Percentiles rank a stretch among this genome's conserved stretches.
Conservation (phyloP, 2,797 vertebrate species). For the Phataginus tetradactyla region DNA sequence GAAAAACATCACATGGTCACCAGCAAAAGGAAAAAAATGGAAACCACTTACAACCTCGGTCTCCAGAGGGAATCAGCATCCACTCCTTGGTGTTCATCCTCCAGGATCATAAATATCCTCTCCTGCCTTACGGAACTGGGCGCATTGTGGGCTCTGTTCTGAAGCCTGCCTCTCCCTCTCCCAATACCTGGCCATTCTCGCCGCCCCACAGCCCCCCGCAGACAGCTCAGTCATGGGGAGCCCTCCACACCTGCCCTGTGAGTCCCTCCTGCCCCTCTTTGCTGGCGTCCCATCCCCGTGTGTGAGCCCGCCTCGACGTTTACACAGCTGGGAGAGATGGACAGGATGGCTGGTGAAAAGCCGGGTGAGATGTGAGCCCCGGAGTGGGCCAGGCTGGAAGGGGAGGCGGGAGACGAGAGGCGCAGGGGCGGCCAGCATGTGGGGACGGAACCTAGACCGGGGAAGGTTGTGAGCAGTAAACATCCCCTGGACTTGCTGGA, state of each 20-base stretch:
- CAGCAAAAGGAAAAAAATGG: background rate
- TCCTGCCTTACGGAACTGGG: background rate
- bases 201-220: too few relatives aligned
- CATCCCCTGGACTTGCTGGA: background rate
- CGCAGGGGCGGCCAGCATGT: background rate
- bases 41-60: background rate
- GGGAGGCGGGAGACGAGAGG: background rate
- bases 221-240: background rate
- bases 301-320: background rate
- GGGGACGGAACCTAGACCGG: background rate
- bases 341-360: background rate
- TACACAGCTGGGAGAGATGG: background rate
- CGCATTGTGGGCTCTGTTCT: accelerated
- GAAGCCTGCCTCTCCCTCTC: background rate
- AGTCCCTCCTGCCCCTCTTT: background rate
- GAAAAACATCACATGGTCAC: background rate
- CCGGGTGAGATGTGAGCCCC: background rate
- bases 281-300: background rate
- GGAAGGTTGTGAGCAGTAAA: background rate
- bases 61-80: background rate
- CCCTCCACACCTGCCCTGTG: background rate
- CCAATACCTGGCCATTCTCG: background rate
- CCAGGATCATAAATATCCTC: background rate
- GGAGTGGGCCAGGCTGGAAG: background rate
- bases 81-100: background rate